Conservation (phyloP, 2,888 invertebrate species). For the Troilus luridus region DNA sequence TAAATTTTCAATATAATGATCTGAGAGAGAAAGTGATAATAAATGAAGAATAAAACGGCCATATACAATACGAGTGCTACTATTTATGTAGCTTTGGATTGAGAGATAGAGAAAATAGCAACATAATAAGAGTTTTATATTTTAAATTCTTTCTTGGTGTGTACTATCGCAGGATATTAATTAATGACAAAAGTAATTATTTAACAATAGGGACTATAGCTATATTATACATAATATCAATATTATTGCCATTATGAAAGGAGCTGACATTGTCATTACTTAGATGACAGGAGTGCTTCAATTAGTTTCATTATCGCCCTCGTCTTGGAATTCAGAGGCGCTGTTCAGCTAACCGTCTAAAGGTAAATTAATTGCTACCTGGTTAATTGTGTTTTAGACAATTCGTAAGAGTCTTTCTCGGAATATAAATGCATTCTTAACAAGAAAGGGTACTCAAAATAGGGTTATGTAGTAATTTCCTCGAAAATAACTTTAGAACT, state of each 20-base stretch:
- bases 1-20: too few species aligned
- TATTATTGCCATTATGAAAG: neutral
- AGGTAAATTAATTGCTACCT: slow-evolving; percentile 26
- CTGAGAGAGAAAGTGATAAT: too few species aligned
- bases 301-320: slow-evolving; percentile 9
- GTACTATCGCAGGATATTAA: too few species aligned
- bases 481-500: too few species aligned
- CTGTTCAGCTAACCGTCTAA: neutral
- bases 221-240: neutral
- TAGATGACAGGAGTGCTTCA: slow-evolving; percentile 5
- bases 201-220: neutral
- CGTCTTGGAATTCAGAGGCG: neutral
- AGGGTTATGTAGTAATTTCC: neutral
- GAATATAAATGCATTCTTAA: neutral
- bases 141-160: too few species aligned
- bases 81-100: too few species aligned
- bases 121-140: too few species aligned
- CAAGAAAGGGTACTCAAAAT: neutral
- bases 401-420: neutral
- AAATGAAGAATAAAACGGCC: too few species aligned
- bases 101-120: too few species aligned
- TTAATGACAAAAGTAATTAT: neutral
- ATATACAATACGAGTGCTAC: too few species aligned
- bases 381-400: slow-evolving; percentile 17
- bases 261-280: neutral